Evolutionary conservation across 2,797 vertebrate species (phyloP).

Genomic region (Poliocrania exsul): DNA sequence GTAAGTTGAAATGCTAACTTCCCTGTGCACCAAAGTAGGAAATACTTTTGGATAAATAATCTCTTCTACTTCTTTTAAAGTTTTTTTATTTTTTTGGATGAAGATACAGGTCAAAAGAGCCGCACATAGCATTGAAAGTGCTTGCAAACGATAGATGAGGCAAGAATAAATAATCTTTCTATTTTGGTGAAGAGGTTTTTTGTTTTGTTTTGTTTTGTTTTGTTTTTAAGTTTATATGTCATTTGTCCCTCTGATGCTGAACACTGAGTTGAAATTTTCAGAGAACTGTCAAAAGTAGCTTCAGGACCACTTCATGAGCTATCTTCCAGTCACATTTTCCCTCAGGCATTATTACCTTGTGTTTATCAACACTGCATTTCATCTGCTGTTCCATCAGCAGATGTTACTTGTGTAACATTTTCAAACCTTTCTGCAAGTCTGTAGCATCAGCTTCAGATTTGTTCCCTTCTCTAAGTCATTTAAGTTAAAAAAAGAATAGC

Average conservation of each 20-base stretch:
- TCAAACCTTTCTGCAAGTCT: not conserved
- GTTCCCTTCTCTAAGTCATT: not conserved
- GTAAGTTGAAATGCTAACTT: not conserved
- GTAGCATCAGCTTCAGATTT: not conserved
- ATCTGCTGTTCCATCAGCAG: not conserved
- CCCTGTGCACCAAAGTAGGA: not conserved
- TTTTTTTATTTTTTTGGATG: not conserved
- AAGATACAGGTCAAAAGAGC: not conserved
- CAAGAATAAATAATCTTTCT: not conserved
- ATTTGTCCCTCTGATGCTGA: not conserved
- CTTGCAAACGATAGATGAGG: not conserved
- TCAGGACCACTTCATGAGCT: not conserved
- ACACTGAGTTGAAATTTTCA: not conserved
- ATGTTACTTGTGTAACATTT: not conserved
- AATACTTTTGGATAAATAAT: not conserved
- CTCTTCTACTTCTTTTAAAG: not conserved
- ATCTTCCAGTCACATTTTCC: not conserved
- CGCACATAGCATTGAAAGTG: not conserved
- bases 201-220: not conserved
- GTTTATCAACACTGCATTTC: not conserved
- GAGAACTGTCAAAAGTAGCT: not conserved
- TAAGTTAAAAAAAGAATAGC: not conserved
- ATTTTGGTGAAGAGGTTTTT: fast-evolving
- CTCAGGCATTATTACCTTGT: not conserved
- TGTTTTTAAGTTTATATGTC: too few species aligned